Conservation (phyloP, 2,888 invertebrate genomes). For the Resseliella maxima region DNA sequence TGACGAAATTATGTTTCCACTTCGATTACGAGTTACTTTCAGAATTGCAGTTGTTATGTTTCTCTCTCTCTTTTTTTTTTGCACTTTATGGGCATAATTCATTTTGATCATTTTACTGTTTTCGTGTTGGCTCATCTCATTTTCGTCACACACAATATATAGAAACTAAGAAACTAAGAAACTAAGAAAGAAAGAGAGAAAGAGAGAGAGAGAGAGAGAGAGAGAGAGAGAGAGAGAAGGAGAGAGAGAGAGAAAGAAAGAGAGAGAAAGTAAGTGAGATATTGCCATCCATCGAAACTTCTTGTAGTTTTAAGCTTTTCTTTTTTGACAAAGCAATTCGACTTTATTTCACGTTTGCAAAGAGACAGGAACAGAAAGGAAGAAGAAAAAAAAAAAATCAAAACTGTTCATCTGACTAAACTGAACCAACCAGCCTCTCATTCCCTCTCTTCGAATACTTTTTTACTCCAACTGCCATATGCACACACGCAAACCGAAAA, state of each 20-base stretch:
- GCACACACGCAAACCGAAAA: constrained; percentile 21
- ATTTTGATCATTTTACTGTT: neutral
- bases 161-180: too few species aligned
- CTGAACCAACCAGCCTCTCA: neutral
- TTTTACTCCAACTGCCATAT: neutral
- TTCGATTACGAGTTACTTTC: constrained; percentile 28
- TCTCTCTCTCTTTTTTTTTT: too few species aligned
- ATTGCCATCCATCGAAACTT: neutral
- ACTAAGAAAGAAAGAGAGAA: too few species aligned
- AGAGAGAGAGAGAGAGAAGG: too few species aligned
- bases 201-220: too few species aligned
- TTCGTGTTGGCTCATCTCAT: neutral
- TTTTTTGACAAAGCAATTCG: neutral
- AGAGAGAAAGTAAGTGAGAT: too few species aligned
- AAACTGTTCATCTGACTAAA: neutral
- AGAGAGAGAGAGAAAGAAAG: too few species aligned
- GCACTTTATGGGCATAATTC: neutral
- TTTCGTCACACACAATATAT: constrained; percentile 4
- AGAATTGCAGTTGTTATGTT: neutral
- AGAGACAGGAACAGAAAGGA: neutral
- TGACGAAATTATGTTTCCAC: constrained; percentile 45
- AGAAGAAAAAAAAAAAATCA: neutral
- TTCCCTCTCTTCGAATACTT: neutral
- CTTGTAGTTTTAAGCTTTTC: neutral
- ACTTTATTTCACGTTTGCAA: constrained; percentile 22